phyloP scores from a whole-genome alignment of 2,113 vertebrate genomes.

The Boleophthalmus pectinirostris region DNA sequence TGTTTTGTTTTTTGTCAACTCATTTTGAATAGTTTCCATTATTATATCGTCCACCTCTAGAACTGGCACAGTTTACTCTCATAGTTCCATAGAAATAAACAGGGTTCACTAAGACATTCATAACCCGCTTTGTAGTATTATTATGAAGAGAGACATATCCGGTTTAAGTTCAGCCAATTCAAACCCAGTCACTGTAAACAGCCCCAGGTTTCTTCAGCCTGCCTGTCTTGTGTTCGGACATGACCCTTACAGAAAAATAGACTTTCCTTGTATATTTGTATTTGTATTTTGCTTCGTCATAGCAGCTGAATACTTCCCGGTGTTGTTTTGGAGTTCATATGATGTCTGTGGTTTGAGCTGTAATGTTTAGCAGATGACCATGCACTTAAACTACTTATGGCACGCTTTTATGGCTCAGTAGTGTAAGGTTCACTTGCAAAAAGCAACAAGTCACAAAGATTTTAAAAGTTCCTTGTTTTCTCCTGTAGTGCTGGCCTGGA shows the following conservation, averaged over 20 bases:
- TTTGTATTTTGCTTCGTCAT: constrained; percentile 9
- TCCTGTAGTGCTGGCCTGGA: background rate
- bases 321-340: constrained; percentile 38
- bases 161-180: background rate
- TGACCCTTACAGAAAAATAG: background rate
- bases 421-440: constrained; percentile 70
- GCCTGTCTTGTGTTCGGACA: background rate
- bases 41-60: too few relatives aligned
- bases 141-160: background rate
- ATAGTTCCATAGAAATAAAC: too few relatives aligned
- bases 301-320: constrained; percentile 29
- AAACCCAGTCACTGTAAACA: background rate
- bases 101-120: too few relatives aligned
- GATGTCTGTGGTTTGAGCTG: constrained; percentile 49
- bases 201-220: background rate
- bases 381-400: constrained; percentile 54
- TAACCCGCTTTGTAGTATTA: too few relatives aligned
- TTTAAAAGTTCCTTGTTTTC: constrained; percentile 3
- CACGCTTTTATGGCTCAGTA: constrained; percentile 68
- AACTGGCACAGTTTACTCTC: too few relatives aligned
- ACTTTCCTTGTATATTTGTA: constrained; percentile 11
- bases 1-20: background rate
- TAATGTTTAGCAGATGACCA: constrained; percentile 76
- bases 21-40: background rate
- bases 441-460: constrained; percentile 46